Conservation (phyloP, 2,113 vertebrate species). For the Dermatemys mawii region DNA sequence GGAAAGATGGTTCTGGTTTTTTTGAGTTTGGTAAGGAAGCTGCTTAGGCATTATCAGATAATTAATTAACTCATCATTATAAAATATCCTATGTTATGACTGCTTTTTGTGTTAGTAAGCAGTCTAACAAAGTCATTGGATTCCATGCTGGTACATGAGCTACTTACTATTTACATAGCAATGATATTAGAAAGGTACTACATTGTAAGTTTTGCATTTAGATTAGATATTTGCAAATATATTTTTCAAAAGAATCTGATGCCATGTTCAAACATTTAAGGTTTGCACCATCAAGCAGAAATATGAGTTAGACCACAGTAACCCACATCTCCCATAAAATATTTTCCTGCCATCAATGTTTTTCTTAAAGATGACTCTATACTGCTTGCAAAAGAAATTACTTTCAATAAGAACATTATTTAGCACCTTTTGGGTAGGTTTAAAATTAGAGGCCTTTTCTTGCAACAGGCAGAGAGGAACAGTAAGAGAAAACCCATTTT, state of each 20-base stretch:
- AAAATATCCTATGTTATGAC: conserved; percentile 25
- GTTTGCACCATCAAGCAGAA: conserved; percentile 43
- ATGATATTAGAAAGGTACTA: background rate
- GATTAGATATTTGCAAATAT: background rate
- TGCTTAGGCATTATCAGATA: background rate
- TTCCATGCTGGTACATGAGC: conserved; percentile 21
- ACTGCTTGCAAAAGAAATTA: background rate
- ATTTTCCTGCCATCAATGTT: background rate
- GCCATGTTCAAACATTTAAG: background rate
- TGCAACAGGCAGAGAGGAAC: background rate
- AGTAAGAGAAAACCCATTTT: background rate
- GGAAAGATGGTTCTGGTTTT: background rate
- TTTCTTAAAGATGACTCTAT: background rate
- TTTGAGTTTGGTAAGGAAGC: background rate
- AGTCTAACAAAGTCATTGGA: conserved; percentile 15
- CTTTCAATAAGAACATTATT: background rate
- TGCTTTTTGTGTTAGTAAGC: background rate
- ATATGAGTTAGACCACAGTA: conserved; percentile 1
- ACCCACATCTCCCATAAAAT: background rate
- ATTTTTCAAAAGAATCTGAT: background rate
- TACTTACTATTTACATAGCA: background rate
- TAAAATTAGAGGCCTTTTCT: background rate
- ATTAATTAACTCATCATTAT: conserved; percentile 40
- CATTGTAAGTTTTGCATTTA: background rate
- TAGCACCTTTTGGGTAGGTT: background rate